These are phyloP conservation scores for Dromius quadrimaculatus DNA, from an alignment of 2,888 invertebrate species.

Conservation along the genomic window DNA sequence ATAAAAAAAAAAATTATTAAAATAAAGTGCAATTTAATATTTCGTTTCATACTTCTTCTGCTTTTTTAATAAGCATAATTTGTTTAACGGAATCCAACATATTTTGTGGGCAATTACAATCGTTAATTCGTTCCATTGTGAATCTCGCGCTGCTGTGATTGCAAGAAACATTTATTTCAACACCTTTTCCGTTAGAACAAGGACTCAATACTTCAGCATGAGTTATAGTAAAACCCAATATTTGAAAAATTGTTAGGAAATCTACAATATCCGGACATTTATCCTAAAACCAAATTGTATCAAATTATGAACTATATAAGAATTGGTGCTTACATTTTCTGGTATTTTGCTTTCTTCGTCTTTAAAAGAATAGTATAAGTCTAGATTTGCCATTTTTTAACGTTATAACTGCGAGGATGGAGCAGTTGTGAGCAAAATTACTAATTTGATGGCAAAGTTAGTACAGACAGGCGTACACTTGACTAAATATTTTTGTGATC, in stretches of 20 bases:
- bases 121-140: neutral
- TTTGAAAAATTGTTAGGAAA: slow-evolving; percentile 11
- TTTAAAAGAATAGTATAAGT: too few relatives aligned
- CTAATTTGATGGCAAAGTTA: too few relatives aligned
- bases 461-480: too few relatives aligned
- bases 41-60: neutral
- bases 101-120: neutral
- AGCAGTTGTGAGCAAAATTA: too few relatives aligned
- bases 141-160: slow-evolving; percentile 4
- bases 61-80: neutral
- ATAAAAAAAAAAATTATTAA: neutral
- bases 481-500: too few relatives aligned
- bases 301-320: too few relatives aligned
- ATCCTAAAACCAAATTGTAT: too few relatives aligned
- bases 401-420: too few relatives aligned
- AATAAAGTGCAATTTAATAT: neutral
- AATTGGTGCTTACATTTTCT: too few relatives aligned
- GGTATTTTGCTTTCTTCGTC: too few relatives aligned
- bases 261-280: slow-evolving; percentile 5
- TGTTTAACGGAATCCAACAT: neutral
- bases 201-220: neutral
- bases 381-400: too few relatives aligned
- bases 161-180: slow-evolving; percentile 11
- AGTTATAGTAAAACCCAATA: slow-evolving; percentile 11
- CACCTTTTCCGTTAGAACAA: neutral